Evolutionary conservation across 2,113 vertebrate species (phyloP), one percentile per base, ranked within the genome.

Genomic region (Solea solea): DNA sequence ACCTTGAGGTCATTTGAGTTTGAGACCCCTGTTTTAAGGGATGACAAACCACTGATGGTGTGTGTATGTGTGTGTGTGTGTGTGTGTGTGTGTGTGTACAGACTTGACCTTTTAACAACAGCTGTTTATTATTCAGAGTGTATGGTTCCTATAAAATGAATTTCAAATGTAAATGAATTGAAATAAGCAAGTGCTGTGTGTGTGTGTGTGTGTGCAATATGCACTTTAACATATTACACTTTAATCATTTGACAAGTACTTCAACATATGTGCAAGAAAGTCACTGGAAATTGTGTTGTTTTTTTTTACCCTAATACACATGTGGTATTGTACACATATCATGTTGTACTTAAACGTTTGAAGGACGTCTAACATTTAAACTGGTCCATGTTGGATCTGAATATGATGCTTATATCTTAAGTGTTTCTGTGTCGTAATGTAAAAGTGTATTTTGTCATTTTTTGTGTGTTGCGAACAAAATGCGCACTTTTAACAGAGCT

Each of bases 351-450:
- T n/a, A 46, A 15, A 5, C 41, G 0, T 40, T 34, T 14, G 21
- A 21, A 21, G 21, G 21, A 21, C 21, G 21, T 21, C 21, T 21
- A 21, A 21, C 21, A 1, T 21, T 21, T 28, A 9, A 71, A 50
- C 46, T 81, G 64, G 75, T 90, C 84, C 89, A 90, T 72, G 87
- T 89, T 90, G 89, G 87, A 89, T 74, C 73, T 83, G 45, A 8
- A 85, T 65, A 44, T 68, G 15, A 52, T 12, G 28, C 25, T 55
- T 68, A 9, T 63, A 44, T 68, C 16, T 56, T 9, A 60, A 44
- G 13, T 61, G 51, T 21, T 54, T 15, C 0, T 15, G 60, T 58
- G 68, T 50, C 21, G 48, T 8, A 13, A 34, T 49, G 4, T 42
- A 3, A 44, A 25, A 7, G 21, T 46, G 12, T 65, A 0, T 63